Evolutionary conservation across 2,113 vertebrate species (phyloP).

Genomic region (Phylloscopus trochiloides): DNA sequence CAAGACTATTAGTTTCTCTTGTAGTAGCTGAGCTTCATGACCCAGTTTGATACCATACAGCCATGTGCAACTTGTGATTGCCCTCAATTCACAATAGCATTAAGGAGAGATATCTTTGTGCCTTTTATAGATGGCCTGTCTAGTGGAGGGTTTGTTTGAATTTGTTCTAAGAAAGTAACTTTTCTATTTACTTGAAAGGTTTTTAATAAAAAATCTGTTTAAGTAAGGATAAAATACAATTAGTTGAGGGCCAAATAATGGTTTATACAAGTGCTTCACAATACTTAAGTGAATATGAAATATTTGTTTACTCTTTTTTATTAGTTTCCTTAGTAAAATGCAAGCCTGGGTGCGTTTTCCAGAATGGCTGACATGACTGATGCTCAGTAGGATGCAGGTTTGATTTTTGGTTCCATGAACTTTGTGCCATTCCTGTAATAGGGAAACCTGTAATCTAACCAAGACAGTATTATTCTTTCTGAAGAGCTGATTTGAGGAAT

Average conservation of each 20-base stretch:
- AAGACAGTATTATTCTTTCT: not conserved
- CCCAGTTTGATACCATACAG: not conserved
- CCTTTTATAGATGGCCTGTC: not conserved
- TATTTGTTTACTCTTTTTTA: not conserved
- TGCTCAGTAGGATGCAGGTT: not conserved
- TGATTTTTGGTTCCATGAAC: not conserved
- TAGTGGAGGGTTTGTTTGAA: not conserved
- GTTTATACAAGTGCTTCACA: not conserved
- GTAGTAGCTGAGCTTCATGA: not conserved
- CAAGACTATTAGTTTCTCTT: not conserved
- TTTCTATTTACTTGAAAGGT: not conserved
- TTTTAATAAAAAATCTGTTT: not conserved
- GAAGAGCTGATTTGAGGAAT: not conserved
- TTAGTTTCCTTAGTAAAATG: not conserved
- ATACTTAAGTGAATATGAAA: not conserved
- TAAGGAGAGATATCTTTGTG: not conserved
- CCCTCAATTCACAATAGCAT: not conserved
- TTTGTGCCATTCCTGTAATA: rapidly evolving
- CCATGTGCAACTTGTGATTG: not conserved
- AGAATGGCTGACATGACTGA: not conserved
- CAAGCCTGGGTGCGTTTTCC: not conserved
- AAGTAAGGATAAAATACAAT: not conserved
- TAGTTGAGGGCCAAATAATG: not conserved
- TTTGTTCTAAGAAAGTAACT: not conserved
- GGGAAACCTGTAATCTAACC: not conserved